These are phyloP conservation scores for Harpegnathos saltator DNA, from an alignment of 1,140 invertebrate genomes.

Conservation along the genomic window DNA sequence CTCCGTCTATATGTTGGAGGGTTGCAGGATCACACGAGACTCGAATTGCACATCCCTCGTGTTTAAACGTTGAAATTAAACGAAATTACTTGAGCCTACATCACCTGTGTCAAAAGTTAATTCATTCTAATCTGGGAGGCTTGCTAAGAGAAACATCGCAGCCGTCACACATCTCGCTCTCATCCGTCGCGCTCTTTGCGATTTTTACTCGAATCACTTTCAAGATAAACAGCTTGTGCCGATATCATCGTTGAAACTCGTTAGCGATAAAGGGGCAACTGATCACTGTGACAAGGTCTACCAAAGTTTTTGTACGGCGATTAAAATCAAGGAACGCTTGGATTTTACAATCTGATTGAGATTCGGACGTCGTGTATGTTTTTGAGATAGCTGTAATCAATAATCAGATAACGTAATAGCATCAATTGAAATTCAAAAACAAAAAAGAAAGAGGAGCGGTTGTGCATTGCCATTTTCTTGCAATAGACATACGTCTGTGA, in stretches of 20 bases:
- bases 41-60: slow-evolving; percentile 45
- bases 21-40: too few relatives aligned
- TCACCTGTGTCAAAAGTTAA: slow-evolving; percentile 1
- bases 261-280: background rate
- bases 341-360: background rate
- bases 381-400: too few relatives aligned
- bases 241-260: slow-evolving; percentile 28
- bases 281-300: background rate
- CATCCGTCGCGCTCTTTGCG: background rate
- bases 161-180: slow-evolving; percentile 7
- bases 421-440: too few relatives aligned
- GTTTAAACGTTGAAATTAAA: slow-evolving; percentile 16
- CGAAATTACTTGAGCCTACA: slow-evolving; percentile 15
- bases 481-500: slow-evolving; percentile 6
- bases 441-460: too few relatives aligned
- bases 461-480: too few relatives aligned
- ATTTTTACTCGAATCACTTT: slow-evolving; percentile 35
- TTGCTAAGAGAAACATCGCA: slow-evolving; percentile 12
- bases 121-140: background rate
- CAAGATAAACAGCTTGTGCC: background rate
- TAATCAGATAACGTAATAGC: too few relatives aligned
- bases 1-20: too few relatives aligned
- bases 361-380: too few relatives aligned
- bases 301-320: background rate
- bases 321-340: background rate